phyloP scores from a whole-genome alignment of 1,140 invertebrate genomes.

The Caenorhabditis remanei region DNA sequence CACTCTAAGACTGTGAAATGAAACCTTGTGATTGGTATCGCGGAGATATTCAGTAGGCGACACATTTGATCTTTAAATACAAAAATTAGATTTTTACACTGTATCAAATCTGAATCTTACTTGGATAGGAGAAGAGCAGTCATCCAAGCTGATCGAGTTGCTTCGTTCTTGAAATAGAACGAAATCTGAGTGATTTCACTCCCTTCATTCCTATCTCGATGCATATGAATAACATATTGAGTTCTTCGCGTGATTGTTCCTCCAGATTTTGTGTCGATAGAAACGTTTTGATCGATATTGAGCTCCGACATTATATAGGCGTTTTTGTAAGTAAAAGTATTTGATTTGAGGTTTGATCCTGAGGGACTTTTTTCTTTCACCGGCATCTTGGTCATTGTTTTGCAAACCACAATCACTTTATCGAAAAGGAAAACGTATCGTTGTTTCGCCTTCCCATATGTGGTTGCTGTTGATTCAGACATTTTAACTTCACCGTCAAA shows the following conservation, averaged over 20 bases:
- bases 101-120: constrained; percentile 15
- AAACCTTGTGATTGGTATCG: constrained; percentile 59
- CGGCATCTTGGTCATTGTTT: not conserved
- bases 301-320: constrained; percentile 64
- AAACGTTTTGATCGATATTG: constrained; percentile 42
- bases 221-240: constrained; percentile 20
- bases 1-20: constrained; percentile 57
- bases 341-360: constrained; percentile 49
- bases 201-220: not conserved
- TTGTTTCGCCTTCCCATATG: constrained; percentile 63
- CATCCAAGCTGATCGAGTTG: not conserved
- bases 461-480: constrained; percentile 18
- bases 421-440: constrained; percentile 69
- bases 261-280: constrained; percentile 28
- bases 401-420: constrained; percentile 67
- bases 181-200: not conserved
- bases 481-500: constrained; percentile 94
- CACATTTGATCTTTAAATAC: constrained; percentile 63
- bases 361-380: not conserved
- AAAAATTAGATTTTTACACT: not conserved
- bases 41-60: constrained; percentile 29
- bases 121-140: constrained; percentile 18
- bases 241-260: constrained; percentile 17
- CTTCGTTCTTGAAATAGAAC: constrained; percentile 16
- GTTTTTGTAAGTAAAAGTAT: constrained; percentile 64